Evolutionary conservation across 2,797 vertebrate species (phyloP).

Genomic region (Peromyscus aztecus): DNA sequence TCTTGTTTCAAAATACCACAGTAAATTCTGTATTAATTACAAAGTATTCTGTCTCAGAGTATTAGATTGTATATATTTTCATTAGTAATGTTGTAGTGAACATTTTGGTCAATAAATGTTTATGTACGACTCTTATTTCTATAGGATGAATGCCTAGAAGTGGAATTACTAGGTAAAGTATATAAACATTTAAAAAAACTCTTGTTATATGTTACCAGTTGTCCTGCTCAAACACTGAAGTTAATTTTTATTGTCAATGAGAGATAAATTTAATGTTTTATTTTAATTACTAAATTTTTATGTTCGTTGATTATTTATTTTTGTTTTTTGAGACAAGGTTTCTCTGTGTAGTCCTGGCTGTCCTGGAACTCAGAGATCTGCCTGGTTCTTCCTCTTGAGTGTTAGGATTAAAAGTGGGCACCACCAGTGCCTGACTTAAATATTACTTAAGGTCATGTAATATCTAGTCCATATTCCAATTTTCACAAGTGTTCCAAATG

Average conservation of each 20-base stretch:
- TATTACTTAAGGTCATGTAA: constrained; percentile 45
- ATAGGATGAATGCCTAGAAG: constrained; percentile 74
- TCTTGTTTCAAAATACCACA: background rate
- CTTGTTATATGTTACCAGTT: constrained; percentile 69
- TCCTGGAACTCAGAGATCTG: background rate
- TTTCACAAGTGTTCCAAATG: constrained; percentile 42
- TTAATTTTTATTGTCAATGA: constrained; percentile 64
- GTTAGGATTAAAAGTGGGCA: background rate
- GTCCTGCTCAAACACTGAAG: constrained; percentile 43
- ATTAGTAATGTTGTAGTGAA: constrained; percentile 68
- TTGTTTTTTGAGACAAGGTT: background rate
- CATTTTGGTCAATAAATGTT: constrained; percentile 74
- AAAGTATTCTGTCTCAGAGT: constrained; percentile 47
- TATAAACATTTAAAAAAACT: constrained; percentile 70
- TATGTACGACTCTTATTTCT: constrained; percentile 75
- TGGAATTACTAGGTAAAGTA: constrained; percentile 75
- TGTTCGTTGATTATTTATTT: constrained; percentile 45
- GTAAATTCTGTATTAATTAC: constrained; percentile 42
- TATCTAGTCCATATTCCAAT: constrained; percentile 44
- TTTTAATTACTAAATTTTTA: constrained; percentile 58
- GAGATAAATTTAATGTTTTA: constrained; percentile 70
- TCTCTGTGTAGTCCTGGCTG: background rate
- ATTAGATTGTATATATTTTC: constrained; percentile 65
- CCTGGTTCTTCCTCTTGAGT: background rate
- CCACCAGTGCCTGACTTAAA: background rate